Conservation (phyloP, 2,888 invertebrate genomes). For the Calameuta filiformis region DNA sequence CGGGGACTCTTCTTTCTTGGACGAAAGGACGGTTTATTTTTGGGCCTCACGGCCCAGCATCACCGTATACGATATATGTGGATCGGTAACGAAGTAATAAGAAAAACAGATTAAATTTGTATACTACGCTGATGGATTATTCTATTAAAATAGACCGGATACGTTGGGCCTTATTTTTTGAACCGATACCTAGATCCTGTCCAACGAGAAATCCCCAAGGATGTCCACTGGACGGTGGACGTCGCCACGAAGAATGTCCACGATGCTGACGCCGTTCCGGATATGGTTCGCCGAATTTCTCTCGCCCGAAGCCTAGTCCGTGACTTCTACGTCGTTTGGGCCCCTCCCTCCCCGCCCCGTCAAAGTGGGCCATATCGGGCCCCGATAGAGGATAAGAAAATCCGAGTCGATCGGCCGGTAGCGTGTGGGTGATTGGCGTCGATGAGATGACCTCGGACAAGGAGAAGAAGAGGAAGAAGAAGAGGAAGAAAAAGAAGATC, state of each 20-base stretch:
- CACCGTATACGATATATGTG: neutral
- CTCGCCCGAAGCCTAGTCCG: conserved; percentile 11
- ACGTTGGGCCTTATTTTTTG: neutral
- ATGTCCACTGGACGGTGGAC: conserved; percentile 7
- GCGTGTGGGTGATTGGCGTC: neutral
- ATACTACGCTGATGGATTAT: neutral
- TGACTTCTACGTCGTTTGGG: neutral
- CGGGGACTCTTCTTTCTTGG: neutral
- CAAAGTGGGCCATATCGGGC: neutral
- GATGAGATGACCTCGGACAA: neutral
- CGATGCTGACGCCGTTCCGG: conserved; percentile 34
- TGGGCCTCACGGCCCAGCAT: neutral
- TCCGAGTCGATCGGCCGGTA: neutral
- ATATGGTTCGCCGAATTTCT: conserved; percentile 47
- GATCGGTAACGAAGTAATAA: neutral
- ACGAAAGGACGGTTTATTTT: neutral
- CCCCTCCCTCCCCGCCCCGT: neutral
- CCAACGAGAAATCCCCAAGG: conserved; percentile 4
- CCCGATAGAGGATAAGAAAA: neutral
- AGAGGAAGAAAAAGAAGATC: neutral
- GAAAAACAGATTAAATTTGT: neutral
- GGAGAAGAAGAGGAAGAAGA: neutral
- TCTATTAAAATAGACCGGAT: neutral
- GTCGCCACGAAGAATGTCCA: conserved; percentile 8
- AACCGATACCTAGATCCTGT: neutral